phyloP scores from a whole-genome alignment of 2,797 vertebrate species.

The Arnoldichthys spilopterus region DNA sequence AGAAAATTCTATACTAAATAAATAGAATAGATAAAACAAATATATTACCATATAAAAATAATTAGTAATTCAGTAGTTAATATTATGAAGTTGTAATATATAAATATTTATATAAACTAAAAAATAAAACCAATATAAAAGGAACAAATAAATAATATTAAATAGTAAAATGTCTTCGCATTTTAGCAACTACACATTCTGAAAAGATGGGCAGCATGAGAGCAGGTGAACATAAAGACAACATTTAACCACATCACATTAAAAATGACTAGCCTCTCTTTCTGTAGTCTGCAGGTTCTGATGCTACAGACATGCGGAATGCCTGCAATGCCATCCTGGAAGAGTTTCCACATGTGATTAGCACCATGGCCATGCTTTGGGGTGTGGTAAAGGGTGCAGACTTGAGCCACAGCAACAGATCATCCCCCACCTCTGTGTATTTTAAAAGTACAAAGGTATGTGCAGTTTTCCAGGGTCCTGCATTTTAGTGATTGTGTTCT shows the following conservation, averaged over 20 bases:
- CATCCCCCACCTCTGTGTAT: slow-evolving; percentile 88
- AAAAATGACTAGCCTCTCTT: neutral
- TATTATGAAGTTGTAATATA: no score
- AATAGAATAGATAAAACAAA: no score
- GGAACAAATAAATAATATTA: no score
- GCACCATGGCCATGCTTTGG: slow-evolving; percentile 91
- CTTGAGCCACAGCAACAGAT: slow-evolving; percentile 76
- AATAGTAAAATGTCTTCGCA: no score
- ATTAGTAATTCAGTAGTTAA: no score
- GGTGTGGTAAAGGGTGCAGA: slow-evolving; percentile 82
- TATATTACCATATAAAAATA: no score
- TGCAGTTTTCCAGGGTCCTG: neutral
- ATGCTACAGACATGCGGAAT: slow-evolving; percentile 86
- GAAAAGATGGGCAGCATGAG: no score
- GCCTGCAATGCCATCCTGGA: slow-evolving; percentile 91
- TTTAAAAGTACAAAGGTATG: slow-evolving; percentile 93
- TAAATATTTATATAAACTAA: no score
- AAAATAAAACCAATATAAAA: no score
- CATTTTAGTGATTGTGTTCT: neutral
- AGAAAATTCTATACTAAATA: no score
- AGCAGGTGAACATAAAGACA: no score
- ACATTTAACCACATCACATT: neutral
- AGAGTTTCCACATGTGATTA: slow-evolving; percentile 87
- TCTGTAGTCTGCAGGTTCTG: slow-evolving; percentile 61
- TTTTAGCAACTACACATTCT: no score